These are phyloP conservation scores for Malthinus seriepunctatus DNA, from an alignment of 2,888 invertebrate genomes.

Conservation along the genomic window DNA sequence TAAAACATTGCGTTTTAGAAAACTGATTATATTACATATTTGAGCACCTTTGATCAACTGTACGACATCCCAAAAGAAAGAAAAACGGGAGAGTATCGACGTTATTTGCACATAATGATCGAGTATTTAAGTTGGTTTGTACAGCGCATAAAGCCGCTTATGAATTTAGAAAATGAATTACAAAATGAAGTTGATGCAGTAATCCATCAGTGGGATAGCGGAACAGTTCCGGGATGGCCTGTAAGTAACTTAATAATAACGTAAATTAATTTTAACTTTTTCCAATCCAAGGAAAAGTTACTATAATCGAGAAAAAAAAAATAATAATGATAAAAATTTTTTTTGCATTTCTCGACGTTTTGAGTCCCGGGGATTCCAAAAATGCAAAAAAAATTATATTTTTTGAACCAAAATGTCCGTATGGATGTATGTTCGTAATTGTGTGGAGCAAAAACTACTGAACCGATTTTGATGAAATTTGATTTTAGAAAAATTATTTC, in stretches of 20 bases:
- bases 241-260: constrained; percentile 53
- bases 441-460: no score
- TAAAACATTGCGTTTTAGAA: constrained; percentile 57
- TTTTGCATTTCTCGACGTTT: no score
- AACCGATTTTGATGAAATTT: no score
- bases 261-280: no score
- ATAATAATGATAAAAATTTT: no score
- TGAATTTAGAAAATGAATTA: constrained; percentile 80
- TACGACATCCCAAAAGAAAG: constrained; percentile 93
- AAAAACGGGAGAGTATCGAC: constrained; percentile 84
- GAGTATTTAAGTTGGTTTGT: constrained; percentile 87
- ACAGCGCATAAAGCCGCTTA: constrained; percentile 80
- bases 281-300: no score
- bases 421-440: no score
- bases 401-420: no score
- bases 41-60: constrained; percentile 92
- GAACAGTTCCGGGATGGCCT: constrained; percentile 94
- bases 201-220: constrained; percentile 83
- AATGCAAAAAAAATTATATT: no score
- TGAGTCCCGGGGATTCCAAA: constrained; percentile 7
- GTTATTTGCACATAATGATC: constrained; percentile 81
- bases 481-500: no score
- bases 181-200: constrained; percentile 80
- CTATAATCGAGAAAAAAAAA: no score
- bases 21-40: constrained; percentile 94